Evolutionary conservation across 2,888 invertebrate genomes (phyloP), one percentile per base, ranked within the genome.

Genomic region (Conus canariensis): DNA sequence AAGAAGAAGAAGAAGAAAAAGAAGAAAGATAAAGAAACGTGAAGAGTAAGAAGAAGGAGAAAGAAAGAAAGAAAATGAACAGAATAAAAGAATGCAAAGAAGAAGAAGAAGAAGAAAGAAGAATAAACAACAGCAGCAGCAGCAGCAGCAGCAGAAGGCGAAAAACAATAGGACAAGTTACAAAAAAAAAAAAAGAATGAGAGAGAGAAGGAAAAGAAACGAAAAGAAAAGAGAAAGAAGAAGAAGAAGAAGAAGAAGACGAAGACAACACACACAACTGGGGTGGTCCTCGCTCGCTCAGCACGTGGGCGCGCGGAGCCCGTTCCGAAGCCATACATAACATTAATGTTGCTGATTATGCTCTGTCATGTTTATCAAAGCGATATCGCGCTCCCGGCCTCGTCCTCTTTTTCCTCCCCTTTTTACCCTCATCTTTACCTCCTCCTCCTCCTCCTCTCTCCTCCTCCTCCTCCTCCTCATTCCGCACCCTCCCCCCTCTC

Each of bases 291-390:
- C 77, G 0, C 19, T 77, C 19, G 19, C 30, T 64, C 86, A 64
- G 77, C 77, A 30, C 12, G 77, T 12, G 25, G 25, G 77, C 25
- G 6, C 58, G 58, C 82, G 1, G 22, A 83, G 8, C 22, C 12
- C 19, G 16, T 58, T 19, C 56, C 56, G 58, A 56, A 83, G 82
- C 82, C 82, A 83, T 83, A 83, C 82, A 83, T 83, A 83, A 83
- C 82, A 83, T 83, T 56, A 83, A 58, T 58, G 82, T 83, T 58
- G 82, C 82, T 58, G 82, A 83, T 83, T 83, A 56, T 10, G 22
- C 82, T 83, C 82, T 83, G 82, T 83, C 82, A 83, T 58, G 22
- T 83, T 83, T 83, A 83, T 83, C 82, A 58, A 56, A 58, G 22
- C 58, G 82, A 83, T 87, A 56, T 87, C 64, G 12, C n/a, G 12